Conservation (phyloP, 2,888 invertebrate species). For the Eupithecia exiguata region DNA sequence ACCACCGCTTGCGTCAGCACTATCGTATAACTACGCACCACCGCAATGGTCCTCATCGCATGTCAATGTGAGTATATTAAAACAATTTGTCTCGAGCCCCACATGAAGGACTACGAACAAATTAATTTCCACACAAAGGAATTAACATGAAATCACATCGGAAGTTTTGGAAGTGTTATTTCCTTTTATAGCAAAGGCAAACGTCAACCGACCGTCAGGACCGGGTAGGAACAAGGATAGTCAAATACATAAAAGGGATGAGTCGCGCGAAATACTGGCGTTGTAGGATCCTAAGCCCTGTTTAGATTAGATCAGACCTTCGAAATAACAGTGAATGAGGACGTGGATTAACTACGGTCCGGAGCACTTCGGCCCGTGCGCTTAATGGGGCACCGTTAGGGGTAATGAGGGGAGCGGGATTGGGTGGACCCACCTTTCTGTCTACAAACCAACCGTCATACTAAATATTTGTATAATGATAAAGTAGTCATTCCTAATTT, state of each 20-base stretch:
- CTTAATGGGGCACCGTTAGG: constrained; percentile 82
- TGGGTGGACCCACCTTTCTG: constrained; percentile 50
- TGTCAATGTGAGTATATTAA: constrained; percentile 27
- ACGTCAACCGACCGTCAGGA: constrained; percentile 67
- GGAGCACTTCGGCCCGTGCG: constrained; percentile 81
- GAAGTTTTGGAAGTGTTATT: constrained; percentile 78
- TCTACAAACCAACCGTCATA: constrained; percentile 34
- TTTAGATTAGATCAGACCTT: constrained; percentile 84
- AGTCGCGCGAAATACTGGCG: constrained; percentile 80
- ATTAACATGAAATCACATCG: constrained; percentile 69
- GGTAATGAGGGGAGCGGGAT: constrained; percentile 78
- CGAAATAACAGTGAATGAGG: constrained; percentile 84
- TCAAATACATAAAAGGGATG: constrained; percentile 82
- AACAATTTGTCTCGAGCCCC: constrained; percentile 49
- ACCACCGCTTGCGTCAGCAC: constrained; percentile 56
- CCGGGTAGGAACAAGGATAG: constrained; percentile 73
- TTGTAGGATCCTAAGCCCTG: constrained; percentile 82
- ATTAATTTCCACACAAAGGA: constrained; percentile 69
- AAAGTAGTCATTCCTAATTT: constrained; percentile 26
- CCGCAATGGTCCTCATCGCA: constrained; percentile 25
- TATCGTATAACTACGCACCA: constrained; percentile 48
- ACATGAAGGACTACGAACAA: constrained; percentile 51
- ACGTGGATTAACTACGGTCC: constrained; percentile 84
- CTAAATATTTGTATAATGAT: constrained; percentile 38
- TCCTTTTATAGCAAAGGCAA: constrained; percentile 76